Evolutionary conservation across 2,888 invertebrate species (phyloP).

Genomic region (Mimas tiliae): DNA sequence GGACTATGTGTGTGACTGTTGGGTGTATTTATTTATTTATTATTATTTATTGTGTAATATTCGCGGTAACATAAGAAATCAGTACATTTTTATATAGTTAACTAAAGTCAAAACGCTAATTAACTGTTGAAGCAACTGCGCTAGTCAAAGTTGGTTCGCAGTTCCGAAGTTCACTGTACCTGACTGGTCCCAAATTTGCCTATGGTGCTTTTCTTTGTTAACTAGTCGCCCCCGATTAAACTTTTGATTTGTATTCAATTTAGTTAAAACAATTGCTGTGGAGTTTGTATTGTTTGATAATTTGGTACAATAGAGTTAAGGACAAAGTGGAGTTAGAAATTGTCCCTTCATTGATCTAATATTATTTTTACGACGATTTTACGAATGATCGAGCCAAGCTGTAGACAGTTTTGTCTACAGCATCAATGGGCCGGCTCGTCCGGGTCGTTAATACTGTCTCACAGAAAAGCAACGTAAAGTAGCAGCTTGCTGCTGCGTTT

Average conservation of each 20-base stretch:
- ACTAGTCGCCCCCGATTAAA: background rate
- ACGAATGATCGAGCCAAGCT: no score
- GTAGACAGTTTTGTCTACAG: no score
- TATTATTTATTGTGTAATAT: no score
- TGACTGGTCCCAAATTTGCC: conserved; percentile 11
- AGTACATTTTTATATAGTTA: background rate
- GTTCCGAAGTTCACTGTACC: background rate
- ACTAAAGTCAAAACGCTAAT: conserved; percentile 1
- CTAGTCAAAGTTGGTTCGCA: background rate
- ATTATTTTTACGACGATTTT: no score
- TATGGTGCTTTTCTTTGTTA: conserved; percentile 20
- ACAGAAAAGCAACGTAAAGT: no score
- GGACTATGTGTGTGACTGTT: no score
- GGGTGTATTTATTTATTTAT: no score
- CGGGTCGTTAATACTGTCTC: no score
- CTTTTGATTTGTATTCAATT: conserved; percentile 20
- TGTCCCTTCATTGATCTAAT: no score
- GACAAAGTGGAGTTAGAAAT: background rate
- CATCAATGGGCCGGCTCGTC: no score
- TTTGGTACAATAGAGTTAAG: background rate
- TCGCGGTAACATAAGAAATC: no score
- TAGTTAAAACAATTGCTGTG: conserved; percentile 8
- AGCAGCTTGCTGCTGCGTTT: no score
- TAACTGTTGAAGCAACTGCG: conserved; percentile 7
- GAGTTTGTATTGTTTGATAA: background rate